phyloP scores from a whole-genome alignment of 2,113 vertebrate species.

The Peromyscus polionotus region DNA sequence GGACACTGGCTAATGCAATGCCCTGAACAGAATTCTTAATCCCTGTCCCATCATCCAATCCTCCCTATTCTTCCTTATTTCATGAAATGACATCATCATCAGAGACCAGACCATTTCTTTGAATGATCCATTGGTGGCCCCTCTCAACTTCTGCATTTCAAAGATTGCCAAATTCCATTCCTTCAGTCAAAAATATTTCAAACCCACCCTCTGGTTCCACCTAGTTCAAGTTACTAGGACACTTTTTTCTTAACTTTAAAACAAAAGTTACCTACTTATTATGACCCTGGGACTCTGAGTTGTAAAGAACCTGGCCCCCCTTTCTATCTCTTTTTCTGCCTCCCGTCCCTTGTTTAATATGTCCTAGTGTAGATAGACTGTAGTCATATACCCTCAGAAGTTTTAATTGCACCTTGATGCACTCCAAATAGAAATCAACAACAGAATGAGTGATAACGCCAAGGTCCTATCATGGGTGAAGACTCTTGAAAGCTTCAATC shows the following conservation, averaged over 20 bases:
- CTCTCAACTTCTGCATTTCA: neutral
- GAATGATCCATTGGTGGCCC: neutral
- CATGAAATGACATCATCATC: neutral
- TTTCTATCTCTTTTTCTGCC: neutral
- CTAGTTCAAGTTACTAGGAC: neutral
- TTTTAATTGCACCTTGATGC: neutral
- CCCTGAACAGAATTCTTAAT: neutral
- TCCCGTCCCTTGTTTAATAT: neutral
- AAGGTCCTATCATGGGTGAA: too few species aligned
- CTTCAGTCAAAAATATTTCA: neutral
- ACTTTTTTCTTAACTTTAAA: neutral
- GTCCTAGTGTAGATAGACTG: fast-evolving
- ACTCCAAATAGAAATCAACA: too few species aligned
- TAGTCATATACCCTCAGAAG: neutral
- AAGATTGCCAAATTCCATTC: neutral
- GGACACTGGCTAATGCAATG: neutral
- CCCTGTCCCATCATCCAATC: neutral
- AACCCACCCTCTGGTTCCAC: neutral
- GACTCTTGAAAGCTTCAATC: neutral
- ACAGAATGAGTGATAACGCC: neutral
- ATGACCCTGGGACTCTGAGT: neutral
- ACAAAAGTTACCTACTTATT: neutral
- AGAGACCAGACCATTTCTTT: neutral
- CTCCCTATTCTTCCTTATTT: neutral
- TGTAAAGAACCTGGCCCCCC: neutral